phyloP scores from a whole-genome alignment of 2,888 invertebrate genomes.

The Melanargia galathea region DNA sequence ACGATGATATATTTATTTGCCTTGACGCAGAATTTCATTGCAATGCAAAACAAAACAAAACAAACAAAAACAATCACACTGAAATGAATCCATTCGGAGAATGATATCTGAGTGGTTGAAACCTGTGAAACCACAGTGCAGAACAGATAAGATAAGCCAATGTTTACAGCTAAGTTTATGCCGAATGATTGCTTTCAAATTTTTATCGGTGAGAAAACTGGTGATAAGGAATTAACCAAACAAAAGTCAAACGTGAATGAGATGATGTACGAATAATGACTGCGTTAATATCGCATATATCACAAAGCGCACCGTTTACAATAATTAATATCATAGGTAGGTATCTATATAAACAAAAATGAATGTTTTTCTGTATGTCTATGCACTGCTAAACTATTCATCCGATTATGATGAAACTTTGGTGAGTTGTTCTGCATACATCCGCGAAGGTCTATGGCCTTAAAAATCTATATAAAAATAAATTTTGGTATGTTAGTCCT shows the following conservation, averaged over 20 bases:
- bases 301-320: slow-evolving; percentile 26
- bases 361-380: too few species aligned
- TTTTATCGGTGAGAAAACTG: slow-evolving; percentile 23
- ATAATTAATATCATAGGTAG: too few species aligned
- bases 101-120: slow-evolving; percentile 48
- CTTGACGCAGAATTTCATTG: neutral
- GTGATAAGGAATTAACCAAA: slow-evolving; percentile 22
- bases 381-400: too few species aligned
- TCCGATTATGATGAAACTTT: too few species aligned
- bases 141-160: slow-evolving; percentile 46
- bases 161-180: slow-evolving; percentile 40
- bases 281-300: neutral
- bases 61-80: slow-evolving; percentile 44
- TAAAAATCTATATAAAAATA: too few species aligned
- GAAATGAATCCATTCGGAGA: slow-evolving; percentile 49
- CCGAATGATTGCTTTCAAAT: slow-evolving; percentile 36
- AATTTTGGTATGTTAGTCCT: too few species aligned
- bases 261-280: slow-evolving; percentile 22
- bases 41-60: slow-evolving; percentile 31
- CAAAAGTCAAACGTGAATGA: slow-evolving; percentile 19
- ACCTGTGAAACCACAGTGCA: slow-evolving; percentile 48
- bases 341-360: too few species aligned
- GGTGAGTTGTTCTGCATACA: too few species aligned
- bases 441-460: too few species aligned
- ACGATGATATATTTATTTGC: neutral